Conservation (phyloP, 1,140 invertebrate species). For the Drosophila cardini region DNA sequence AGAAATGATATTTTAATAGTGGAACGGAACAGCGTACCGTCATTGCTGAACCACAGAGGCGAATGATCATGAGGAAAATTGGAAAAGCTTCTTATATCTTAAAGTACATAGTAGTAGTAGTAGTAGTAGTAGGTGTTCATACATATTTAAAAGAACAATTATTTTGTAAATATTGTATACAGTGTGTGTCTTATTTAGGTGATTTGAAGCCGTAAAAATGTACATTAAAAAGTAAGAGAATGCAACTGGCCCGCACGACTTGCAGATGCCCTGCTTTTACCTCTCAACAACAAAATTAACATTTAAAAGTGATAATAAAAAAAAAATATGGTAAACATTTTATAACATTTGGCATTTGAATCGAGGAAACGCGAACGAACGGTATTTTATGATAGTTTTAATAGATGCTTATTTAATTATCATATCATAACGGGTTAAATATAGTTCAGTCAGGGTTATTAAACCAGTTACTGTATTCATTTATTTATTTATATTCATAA, state of each 20-base stretch:
- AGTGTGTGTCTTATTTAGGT: slow-evolving; percentile 10
- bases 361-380: neutral
- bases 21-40: slow-evolving; percentile 1
- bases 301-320: neutral
- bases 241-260: neutral
- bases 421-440: neutral
- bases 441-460: neutral
- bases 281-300: neutral
- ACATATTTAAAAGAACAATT: slow-evolving; percentile 19
- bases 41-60: neutral
- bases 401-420: neutral
- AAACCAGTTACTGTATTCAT: neutral
- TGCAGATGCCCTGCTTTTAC: neutral
- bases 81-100: too few relatives aligned
- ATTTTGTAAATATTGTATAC: slow-evolving; percentile 11
- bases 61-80: too few relatives aligned
- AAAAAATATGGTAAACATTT: neutral
- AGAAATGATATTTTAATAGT: neutral
- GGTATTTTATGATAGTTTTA: slow-evolving; percentile 7
- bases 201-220: slow-evolving; percentile 17
- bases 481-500: neutral
- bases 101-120: neutral
- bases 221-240: slow-evolving; percentile 1
- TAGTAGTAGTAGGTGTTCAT: neutral
- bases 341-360: slow-evolving; percentile 2